These are phyloP conservation scores for Willowsia nigromaculata DNA, from an alignment of 2,888 invertebrate genomes.

Conservation along the genomic window DNA sequence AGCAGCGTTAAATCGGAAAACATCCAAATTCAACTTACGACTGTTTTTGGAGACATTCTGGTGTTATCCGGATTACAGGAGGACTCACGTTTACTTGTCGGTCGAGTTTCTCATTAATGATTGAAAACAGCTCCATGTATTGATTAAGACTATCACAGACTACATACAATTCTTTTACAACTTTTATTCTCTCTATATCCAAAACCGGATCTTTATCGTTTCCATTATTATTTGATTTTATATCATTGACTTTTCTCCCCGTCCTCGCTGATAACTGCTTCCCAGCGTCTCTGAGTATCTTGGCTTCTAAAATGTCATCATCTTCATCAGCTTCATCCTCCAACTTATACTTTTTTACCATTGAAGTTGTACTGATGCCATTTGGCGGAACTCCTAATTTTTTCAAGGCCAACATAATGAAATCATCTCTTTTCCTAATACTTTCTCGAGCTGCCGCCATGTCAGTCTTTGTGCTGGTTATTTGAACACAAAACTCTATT, in stretches of 20 bases:
- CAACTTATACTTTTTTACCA: constrained; percentile 47
- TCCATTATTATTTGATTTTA: neutral
- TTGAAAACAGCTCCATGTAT: constrained; percentile 70
- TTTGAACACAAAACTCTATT: constrained; percentile 73
- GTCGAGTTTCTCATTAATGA: constrained; percentile 73
- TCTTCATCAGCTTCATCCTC: constrained; percentile 48
- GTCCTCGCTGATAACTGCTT: constrained; percentile 18
- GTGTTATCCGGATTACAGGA: constrained; percentile 68
- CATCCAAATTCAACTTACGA: constrained; percentile 60
- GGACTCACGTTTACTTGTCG: constrained; percentile 67
- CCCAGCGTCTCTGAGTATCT: constrained; percentile 31
- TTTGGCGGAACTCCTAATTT: constrained; percentile 41
- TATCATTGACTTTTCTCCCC: neutral
- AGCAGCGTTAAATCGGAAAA: no score
- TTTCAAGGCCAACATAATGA: constrained; percentile 62
- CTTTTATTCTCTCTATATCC: constrained; percentile 12
- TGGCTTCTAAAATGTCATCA: constrained; percentile 44
- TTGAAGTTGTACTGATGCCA: constrained; percentile 47
- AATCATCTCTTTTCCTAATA: constrained; percentile 73
- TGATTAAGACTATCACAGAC: constrained; percentile 64
- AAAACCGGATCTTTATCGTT: constrained; percentile 2
- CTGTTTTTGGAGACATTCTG: constrained; percentile 54
- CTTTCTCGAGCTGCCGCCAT: constrained; percentile 63
- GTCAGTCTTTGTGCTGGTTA: constrained; percentile 58
- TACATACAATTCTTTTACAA: constrained; percentile 68